phyloP scores from a whole-genome alignment of 2,888 invertebrate species.

The Andrena camellia region DNA sequence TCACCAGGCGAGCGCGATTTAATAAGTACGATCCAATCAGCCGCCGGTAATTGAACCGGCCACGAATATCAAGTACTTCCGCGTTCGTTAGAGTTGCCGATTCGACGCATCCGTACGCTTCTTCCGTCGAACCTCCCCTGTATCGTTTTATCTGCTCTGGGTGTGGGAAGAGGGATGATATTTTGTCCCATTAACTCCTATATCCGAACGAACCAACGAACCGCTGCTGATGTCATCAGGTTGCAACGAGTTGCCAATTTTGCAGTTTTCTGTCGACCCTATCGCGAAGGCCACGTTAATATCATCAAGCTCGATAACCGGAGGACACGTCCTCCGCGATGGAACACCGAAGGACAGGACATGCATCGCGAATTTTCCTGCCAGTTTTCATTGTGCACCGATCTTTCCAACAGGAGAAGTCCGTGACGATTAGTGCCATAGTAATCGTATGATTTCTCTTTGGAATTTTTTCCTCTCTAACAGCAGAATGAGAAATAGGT shows the following conservation, averaged over 20 bases:
- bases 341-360: neutral
- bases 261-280: conserved; percentile 78
- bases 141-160: conserved; percentile 51
- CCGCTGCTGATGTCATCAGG: conserved; percentile 72
- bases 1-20: conserved; percentile 24
- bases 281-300: conserved; percentile 19
- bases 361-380: neutral
- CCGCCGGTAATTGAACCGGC: conserved; percentile 34
- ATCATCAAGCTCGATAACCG: conserved; percentile 27
- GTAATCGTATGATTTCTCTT: too few species aligned
- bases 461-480: neutral
- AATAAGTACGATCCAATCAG: conserved; percentile 54
- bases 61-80: conserved; percentile 52
- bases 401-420: neutral
- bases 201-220: conserved; percentile 53
- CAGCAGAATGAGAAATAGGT: too few species aligned
- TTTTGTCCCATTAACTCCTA: conserved; percentile 73
- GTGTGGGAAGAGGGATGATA: conserved; percentile 65
- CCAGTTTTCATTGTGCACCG: neutral
- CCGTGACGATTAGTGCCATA: neutral
- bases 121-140: conserved; percentile 19
- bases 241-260: conserved; percentile 80
- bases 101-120: conserved; percentile 32
- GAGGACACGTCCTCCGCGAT: conserved; percentile 9
- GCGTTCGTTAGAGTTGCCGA: conserved; percentile 32